Percentiles rank a stretch among this genome's conserved stretches.
phyloP scores from a whole-genome alignment of 2,113 vertebrate species.

The Chaenocephalus aceratus region DNA sequence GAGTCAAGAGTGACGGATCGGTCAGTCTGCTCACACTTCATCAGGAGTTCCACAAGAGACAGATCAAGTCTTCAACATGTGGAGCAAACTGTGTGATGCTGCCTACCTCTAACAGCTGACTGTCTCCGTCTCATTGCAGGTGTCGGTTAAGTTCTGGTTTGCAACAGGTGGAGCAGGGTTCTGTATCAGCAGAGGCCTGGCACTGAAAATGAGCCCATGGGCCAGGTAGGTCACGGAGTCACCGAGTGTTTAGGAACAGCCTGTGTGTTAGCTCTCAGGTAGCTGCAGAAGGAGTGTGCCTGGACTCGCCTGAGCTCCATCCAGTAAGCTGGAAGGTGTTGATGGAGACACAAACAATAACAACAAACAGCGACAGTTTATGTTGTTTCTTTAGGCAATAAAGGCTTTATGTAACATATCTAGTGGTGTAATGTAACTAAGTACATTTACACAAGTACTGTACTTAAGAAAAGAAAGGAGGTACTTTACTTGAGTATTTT shows the following conservation, averaged over 20 bases:
- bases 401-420: too few species aligned
- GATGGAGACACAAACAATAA: too few species aligned
- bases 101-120: background rate
- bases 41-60: background rate
- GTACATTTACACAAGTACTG: too few species aligned
- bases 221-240: slow-evolving; percentile 86
- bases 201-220: slow-evolving; percentile 99
- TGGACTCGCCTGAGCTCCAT: background rate
- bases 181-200: slow-evolving; percentile 96
- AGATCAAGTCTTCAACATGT: background rate
- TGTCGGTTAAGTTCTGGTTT: slow-evolving; percentile 96
- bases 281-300: background rate
- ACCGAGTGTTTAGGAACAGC: background rate
- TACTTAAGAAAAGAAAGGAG: too few species aligned
- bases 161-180: slow-evolving; percentile 98
- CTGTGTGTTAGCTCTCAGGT: background rate
- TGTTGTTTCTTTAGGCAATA: too few species aligned
- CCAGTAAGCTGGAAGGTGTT: background rate
- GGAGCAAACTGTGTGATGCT: background rate
- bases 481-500: too few species aligned
- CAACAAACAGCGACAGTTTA: too few species aligned
- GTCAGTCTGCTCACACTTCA: slow-evolving; percentile 77
- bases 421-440: too few species aligned
- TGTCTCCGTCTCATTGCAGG: slow-evolving; percentile 71
- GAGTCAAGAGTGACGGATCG: slow-evolving; percentile 90